These are phyloP conservation scores for Psettodes erumei DNA, from an alignment of 2,113 vertebrate species.

Conservation along the genomic window DNA sequence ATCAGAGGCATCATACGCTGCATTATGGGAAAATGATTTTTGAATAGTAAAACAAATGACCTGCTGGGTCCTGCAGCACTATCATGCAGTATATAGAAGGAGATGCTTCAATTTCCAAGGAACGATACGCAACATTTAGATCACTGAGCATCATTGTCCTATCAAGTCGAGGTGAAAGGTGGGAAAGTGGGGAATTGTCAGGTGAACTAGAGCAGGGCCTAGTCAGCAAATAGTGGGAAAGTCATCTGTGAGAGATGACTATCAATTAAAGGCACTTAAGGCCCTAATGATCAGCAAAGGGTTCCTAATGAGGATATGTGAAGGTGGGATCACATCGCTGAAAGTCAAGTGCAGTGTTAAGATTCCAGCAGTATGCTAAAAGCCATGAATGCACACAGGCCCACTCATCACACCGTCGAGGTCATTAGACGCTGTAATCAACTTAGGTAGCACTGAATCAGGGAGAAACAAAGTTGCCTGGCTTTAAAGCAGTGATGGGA, in stretches of 20 bases:
- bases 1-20: conserved; percentile 20
- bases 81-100: not conserved
- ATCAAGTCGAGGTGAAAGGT: conserved; percentile 56
- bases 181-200: conserved; percentile 43
- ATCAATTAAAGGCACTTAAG: conserved; percentile 85
- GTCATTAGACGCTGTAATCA: conserved; percentile 73
- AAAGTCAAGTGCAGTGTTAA: conserved; percentile 72
- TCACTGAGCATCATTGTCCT: conserved; percentile 43
- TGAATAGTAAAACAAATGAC: conserved; percentile 49
- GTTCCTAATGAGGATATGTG: conserved; percentile 83
- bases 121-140: conserved; percentile 42
- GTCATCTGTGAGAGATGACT: conserved; percentile 81
- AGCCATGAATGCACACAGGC: conserved; percentile 56
- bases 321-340: conserved; percentile 78
- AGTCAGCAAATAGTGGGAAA: conserved; percentile 77
- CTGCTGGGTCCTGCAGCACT: conserved; percentile 7
- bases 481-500: conserved; percentile 50
- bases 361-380: conserved; percentile 71
- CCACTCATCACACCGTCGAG: conserved; percentile 69
- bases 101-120: conserved; percentile 42
- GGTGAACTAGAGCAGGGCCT: conserved; percentile 63
- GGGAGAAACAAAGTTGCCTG: conserved; percentile 62
- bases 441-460: conserved; percentile 60
- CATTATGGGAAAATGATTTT: conserved; percentile 44
- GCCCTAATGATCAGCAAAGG: conserved; percentile 80